Percentiles rank a stretch among this genome's conserved stretches.
Conservation (phyloP, 2,888 invertebrate genomes). For the Scelioninae gen. 2 region DNA sequence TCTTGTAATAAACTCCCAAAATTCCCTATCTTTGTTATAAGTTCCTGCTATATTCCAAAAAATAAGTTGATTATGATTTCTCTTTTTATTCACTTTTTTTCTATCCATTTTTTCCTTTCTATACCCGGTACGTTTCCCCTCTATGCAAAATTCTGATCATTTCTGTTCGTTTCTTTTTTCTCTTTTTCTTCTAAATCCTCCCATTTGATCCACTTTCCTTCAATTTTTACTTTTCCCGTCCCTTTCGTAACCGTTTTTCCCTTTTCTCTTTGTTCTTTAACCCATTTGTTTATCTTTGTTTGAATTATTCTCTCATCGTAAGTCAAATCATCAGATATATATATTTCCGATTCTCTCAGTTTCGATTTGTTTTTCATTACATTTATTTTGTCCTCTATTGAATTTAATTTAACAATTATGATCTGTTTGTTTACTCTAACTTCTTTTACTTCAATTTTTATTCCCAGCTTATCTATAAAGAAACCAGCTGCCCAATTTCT, state of each 20-base stretch:
- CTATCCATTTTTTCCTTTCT: neutral
- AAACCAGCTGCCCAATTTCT: no score
- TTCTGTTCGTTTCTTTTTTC: neutral
- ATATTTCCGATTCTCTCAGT: neutral
- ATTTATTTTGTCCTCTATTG: neutral
- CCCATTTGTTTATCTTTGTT: slow-evolving; percentile 4
- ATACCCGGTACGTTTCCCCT: no score
- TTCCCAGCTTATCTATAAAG: no score
- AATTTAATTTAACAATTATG: neutral
- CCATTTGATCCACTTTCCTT: slow-evolving; percentile 2
- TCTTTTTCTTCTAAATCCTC: neutral
- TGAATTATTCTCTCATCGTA: slow-evolving; percentile 12
- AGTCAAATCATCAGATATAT: slow-evolving; percentile 6
- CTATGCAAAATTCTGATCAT: no score
- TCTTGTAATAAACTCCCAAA: slow-evolving; percentile 32
- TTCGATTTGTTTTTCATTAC: neutral
- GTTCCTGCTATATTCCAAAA: slow-evolving; percentile 35
- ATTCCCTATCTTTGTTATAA: slow-evolving; percentile 37
- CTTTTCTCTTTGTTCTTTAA: slow-evolving; percentile 9
- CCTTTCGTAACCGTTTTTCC: slow-evolving; percentile 13
- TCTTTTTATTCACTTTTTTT: neutral
- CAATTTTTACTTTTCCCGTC: neutral
- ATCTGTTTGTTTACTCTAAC: neutral
- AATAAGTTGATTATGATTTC: neutral
- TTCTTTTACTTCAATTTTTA: no score